phyloP scores from a whole-genome alignment of 2,888 invertebrate species.

The Exephanes ischioxanthus region DNA sequence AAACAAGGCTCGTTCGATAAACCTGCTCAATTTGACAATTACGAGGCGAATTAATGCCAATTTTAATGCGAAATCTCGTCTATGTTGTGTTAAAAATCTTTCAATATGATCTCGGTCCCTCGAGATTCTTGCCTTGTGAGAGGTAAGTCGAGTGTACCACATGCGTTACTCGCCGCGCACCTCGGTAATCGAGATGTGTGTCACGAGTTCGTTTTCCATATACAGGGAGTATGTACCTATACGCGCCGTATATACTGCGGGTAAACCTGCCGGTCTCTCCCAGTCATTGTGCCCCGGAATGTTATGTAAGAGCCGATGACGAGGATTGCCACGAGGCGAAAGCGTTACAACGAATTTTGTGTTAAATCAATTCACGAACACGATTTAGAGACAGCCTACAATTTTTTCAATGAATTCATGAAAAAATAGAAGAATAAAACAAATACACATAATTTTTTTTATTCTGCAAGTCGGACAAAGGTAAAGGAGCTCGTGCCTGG shows the following conservation, averaged over 20 bases:
- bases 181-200: constrained; percentile 79
- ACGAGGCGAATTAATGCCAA: neutral
- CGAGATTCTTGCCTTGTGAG: neutral
- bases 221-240: constrained; percentile 71
- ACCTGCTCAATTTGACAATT: neutral
- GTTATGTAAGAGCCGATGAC: constrained; percentile 36
- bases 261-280: constrained; percentile 35
- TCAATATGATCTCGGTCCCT: neutral
- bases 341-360: constrained; percentile 9
- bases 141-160: constrained; percentile 48
- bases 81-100: constrained; percentile 15
- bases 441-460: neutral
- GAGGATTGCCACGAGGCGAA: constrained; percentile 2
- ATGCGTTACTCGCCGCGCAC: constrained; percentile 29
- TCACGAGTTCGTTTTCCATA: constrained; percentile 81
- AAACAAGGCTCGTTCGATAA: neutral
- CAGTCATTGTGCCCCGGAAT: constrained; percentile 40
- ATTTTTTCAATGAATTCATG: neutral
- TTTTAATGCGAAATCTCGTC: neutral
- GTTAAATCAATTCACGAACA: neutral
- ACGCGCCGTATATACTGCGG: constrained; percentile 49
- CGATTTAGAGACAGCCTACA: neutral
- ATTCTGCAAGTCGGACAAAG: neutral
- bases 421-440: neutral
- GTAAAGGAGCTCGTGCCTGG: constrained; percentile 54